Conservation (phyloP, 2,888 invertebrate genomes). For the Cybosia mesomella region DNA sequence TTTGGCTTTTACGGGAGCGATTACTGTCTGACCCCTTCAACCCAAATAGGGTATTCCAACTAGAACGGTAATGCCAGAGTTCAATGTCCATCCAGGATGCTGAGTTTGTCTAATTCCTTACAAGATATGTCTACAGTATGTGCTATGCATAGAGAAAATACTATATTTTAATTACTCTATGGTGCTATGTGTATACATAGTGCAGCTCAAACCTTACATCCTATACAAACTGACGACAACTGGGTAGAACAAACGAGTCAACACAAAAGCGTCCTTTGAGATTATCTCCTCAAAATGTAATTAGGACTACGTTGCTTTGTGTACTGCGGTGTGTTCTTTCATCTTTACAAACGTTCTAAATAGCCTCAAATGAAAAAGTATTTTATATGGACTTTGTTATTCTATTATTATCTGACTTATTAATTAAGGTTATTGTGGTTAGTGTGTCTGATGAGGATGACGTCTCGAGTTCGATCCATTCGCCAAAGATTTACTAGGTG, state of each 20-base stretch:
- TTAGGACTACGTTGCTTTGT: conserved; percentile 34
- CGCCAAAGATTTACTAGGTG: background rate
- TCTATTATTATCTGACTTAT: too few relatives aligned
- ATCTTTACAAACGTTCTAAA: background rate
- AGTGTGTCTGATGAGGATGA: background rate
- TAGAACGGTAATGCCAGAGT: too few relatives aligned
- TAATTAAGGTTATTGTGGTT: too few relatives aligned
- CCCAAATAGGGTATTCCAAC: too few relatives aligned
- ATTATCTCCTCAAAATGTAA: conserved; percentile 50
- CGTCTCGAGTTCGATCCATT: background rate
- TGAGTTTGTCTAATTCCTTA: background rate
- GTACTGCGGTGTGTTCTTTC: conserved; percentile 8
- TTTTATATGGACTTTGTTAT: background rate
- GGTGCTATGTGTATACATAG: background rate
- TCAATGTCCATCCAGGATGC: too few relatives aligned
- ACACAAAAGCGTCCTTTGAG: conserved; percentile 29
- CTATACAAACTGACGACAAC: conserved; percentile 14
- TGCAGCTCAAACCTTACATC: background rate
- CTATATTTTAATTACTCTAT: too few relatives aligned
- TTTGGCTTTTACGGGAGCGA: background rate
- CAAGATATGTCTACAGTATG: background rate
- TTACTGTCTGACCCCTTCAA: background rate
- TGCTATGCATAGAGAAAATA: too few relatives aligned
- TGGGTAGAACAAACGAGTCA: conserved; percentile 20
- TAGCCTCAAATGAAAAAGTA: background rate